These are phyloP conservation scores for Heliconius eleuchia DNA, from an alignment of 1,140 invertebrate species.

Conservation along the genomic window DNA sequence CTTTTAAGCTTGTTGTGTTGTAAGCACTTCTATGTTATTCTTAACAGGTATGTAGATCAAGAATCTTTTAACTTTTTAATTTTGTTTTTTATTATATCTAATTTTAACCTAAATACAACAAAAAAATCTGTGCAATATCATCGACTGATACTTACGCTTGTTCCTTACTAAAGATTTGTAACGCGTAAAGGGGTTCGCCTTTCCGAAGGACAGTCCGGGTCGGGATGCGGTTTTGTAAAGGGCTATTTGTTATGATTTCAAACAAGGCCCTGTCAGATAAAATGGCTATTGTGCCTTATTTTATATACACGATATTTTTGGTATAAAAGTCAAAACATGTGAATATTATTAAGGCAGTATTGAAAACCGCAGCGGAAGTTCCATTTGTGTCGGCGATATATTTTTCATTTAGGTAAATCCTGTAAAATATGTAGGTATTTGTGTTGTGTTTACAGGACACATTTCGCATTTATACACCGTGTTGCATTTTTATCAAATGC, in stretches of 20 bases:
- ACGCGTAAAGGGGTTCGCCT: slow-evolving; percentile 71
- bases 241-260: slow-evolving; percentile 79
- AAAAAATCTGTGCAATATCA: slow-evolving; percentile 41
- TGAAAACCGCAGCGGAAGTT: slow-evolving; percentile 22
- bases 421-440: background rate
- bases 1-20: no score
- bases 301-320: slow-evolving; percentile 64
- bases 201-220: slow-evolving; percentile 69
- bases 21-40: no score
- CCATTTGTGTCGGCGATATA: slow-evolving; percentile 13
- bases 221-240: slow-evolving; percentile 76
- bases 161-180: slow-evolving; percentile 71
- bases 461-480: background rate
- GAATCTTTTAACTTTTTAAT: background rate
- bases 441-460: background rate
- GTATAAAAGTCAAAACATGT: slow-evolving; percentile 53
- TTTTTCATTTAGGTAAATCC: slow-evolving; percentile 17
- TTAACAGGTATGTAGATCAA: no score
- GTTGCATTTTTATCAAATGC: background rate
- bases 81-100: background rate
- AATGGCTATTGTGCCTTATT: slow-evolving; percentile 74
- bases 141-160: slow-evolving; percentile 67
- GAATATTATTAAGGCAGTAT: slow-evolving; percentile 33
- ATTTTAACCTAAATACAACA: background rate
- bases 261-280: slow-evolving; percentile 73